Evolutionary conservation across 2,888 invertebrate genomes (phyloP), one percentile per base, ranked within the genome.

Genomic region (Cryptocheilus praepositus): DNA sequence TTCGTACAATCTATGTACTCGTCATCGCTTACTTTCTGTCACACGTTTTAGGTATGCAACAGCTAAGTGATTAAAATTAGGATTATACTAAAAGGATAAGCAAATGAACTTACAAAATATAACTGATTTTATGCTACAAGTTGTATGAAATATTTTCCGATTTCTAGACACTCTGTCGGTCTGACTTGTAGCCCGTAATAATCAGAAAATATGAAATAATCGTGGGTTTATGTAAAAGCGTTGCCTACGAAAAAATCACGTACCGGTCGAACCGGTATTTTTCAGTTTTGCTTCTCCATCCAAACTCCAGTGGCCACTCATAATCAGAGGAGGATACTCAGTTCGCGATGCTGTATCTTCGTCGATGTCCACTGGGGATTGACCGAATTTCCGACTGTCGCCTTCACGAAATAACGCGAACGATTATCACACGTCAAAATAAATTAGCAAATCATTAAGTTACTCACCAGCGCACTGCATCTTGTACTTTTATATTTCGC

Each of bases 261-360:
- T 76, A 85, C 85, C 82, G 8, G 76, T 76, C 15, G 53, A 53
- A 25, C 85, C 85, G 19, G 73, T 75, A 53, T 86, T 86, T 0
- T 53, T 67, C 60, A 86, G 63, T 58, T 56, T 70, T 1, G 83
- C 82, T 36, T 81, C 74, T 5, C 84, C 85, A 19, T 83, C 81
- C 43, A 74, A 73, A 15, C 71, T 64, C 86, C 86, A 86, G 60
- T 86, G 85, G 3, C 85, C 84, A 18, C 76, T 82, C 28, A 86
- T 69, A 18, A 76, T 74, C 22, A 86, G 70, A 0, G 83, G 81
- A 28, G 81, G 70, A 51, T 80, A 81, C 13, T 58, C 49, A 53
- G 74, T 62, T 13, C 71, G 69, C 0, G 69, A 19, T 3, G 46
- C 64, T 11, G 72, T 74, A 8, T 67, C 49, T 19, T 76, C 76